Base-by-base conservation (phyloP, 2,113 vertebrate species). In the Numenius arquata region DNA sequence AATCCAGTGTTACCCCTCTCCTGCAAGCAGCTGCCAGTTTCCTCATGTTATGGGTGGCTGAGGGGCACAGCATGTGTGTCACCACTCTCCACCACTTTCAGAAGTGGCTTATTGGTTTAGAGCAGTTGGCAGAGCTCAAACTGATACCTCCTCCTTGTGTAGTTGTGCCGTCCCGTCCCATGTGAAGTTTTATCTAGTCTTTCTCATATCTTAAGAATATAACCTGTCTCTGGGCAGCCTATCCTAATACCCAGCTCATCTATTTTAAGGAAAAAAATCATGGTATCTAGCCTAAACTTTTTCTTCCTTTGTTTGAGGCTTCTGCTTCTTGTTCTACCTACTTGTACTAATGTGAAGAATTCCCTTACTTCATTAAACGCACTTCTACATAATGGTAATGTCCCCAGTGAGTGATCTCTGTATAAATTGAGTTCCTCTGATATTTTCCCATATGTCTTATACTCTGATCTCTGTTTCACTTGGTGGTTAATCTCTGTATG, bases 301-400 rank as follows among this genome's bases (percentile, higher is more conserved):
- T 82, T 90, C 83, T 85, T 95, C 50, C 55, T 96, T 89, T 92
- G 56, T 97, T 94, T 93, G 86, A 96, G 71, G 63, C 93, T 92
- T 71, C 96, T 91, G 62, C 96, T 95, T 93, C 96, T 96, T 96
- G 91, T 97, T 97, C 92, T 96, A 96, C 95, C 95, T 93, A 85
- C 94, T 96, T 97, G 91, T 96, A 96, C 78, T 93, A 85, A 88
- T 93, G 96, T 96, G 96, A 94, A 96, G 91, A 94, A 96, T 95
- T 97, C 92, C 93, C 96, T 96, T 81, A 71, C 90, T 96, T 97
- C 94, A 95, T 96, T 97, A 96, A 97, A 93, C 5, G 12, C 63
- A 89, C 93, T 96, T 88, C 84, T 94, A 90, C 96, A 96, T 95
- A 93, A 85, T 91, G 84, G 67, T 88, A 96, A 96, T 77, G 89